phyloP scores from a whole-genome alignment of 92 coral and sea anemone genomes.

The Bergia sp. region DNA sequence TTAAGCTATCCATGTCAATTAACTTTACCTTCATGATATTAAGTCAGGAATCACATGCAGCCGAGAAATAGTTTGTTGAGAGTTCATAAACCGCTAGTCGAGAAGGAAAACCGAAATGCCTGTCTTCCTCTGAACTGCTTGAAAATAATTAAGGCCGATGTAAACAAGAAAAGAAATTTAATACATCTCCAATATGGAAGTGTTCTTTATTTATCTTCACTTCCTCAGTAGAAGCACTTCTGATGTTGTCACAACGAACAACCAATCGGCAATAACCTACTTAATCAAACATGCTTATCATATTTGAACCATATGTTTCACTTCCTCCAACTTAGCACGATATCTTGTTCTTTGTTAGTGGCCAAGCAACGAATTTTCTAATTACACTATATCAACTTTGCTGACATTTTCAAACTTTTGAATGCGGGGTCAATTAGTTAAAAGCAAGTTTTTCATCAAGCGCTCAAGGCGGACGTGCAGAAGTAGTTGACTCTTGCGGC shows the following conservation, averaged over 20 bases:
- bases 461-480: not conserved
- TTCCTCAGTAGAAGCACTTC: conserved; percentile 35
- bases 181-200: conserved; percentile 11
- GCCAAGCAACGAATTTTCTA: conserved; percentile 32
- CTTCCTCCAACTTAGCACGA: conserved; percentile 35
- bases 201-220: conserved; percentile 16
- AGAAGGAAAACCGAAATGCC: not conserved
- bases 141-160: not conserved
- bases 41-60: not conserved
- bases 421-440: conserved; percentile 29
- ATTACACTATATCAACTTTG: conserved; percentile 44
- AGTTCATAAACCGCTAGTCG: not conserved
- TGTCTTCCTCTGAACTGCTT: not conserved
- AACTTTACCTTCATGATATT: not conserved
- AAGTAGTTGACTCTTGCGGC: not conserved
- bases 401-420: conserved; percentile 43
- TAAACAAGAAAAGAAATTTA: conserved; percentile 33
- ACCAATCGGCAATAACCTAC: conserved; percentile 8
- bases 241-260: conserved; percentile 19
- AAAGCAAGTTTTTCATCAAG: not conserved
- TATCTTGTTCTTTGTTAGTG: conserved; percentile 20
- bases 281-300: conserved; percentile 32
- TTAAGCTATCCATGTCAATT: not conserved
- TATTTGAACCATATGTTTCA: conserved; percentile 16
- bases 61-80: not conserved